Evolutionary conservation across 2,797 vertebrate species (phyloP).

Genomic region (Gobio occitaniae): DNA sequence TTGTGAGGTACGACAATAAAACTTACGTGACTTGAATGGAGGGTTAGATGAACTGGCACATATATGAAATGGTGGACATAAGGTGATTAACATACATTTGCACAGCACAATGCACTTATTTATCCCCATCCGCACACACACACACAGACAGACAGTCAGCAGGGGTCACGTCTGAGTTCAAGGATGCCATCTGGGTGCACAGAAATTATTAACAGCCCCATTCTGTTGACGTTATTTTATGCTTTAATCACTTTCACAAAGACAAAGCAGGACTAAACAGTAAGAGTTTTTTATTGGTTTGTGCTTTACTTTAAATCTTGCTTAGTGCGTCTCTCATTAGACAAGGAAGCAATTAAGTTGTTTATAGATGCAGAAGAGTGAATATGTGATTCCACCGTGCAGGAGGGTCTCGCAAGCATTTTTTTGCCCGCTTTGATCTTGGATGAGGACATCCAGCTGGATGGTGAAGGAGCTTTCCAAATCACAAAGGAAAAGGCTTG

Average conservation of each 20-base stretch:
- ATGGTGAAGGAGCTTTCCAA: slow-evolving; percentile 39
- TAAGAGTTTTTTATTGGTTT: background rate
- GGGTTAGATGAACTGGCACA: background rate
- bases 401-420: slow-evolving; percentile 58
- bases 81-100: slow-evolving; percentile 30
- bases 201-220: slow-evolving; percentile 33
- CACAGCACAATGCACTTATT: slow-evolving; percentile 16
- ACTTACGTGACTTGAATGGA: background rate
- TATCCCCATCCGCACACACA: background rate
- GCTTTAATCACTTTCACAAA: slow-evolving; percentile 31
- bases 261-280: background rate
- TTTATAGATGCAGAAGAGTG: slow-evolving; percentile 67
- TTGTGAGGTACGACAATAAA: background rate
- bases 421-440: slow-evolving; percentile 64
- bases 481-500: slow-evolving; percentile 11
- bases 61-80: slow-evolving; percentile 5
- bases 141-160: slow-evolving; percentile 29
- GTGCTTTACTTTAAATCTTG: background rate
- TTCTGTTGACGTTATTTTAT: slow-evolving; percentile 1
- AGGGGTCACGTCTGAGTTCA: slow-evolving; percentile 53
- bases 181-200: slow-evolving; percentile 58
- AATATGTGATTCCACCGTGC: slow-evolving; percentile 57
- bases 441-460: slow-evolving; percentile 72
- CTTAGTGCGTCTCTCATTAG: slow-evolving; percentile 15
- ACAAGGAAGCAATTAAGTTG: slow-evolving; percentile 67